Evolutionary conservation across 2,113 vertebrate genomes (phyloP), one percentile per base, ranked within the genome.

Genomic region (Pungitius pungitius): DNA sequence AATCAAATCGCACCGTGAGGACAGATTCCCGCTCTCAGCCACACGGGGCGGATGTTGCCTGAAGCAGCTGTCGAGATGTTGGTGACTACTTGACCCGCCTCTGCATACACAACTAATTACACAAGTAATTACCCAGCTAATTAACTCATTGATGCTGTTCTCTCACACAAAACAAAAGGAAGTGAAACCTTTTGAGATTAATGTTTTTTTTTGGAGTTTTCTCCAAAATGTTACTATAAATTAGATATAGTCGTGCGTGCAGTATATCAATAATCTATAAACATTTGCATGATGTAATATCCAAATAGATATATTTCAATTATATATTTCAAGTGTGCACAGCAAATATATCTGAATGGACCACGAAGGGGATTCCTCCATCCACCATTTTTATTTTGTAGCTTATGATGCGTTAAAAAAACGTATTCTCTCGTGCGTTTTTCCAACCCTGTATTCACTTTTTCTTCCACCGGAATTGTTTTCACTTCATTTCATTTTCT

Each of bases 121-220:
- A 71, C 54, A 71, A 69, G 65, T 73, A n/a, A n/a, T n/a, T n/a
- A n/a, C 45, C 65, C 27, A n/a, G n/a, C 58, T 77, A 86, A 90
- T 76, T 83, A 82, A 75, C 66, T 69, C 67, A 68, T 39, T 82
- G 75, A 83, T 80, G 59, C 27, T 1, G 55, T 65, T 81, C 77
- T 62, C 72, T 84, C 47, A 56, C 71, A 27, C 70, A 65, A 55
- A 78, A 75, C 62, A 78, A 64, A 58, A 63, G 8, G 10, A 69
- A 74, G 15, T 76, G 65, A 70, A 78, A 75, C 51, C 37, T 14
- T n/a, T 54, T 7, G 20, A n/a, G 37, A 8, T 7, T 52, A 12
- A 30, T 56, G 30, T 57, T 27, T 1, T 57, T 17, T 39, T 47
- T 6, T 15, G 1, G 40, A 39, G 39, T 45, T 8, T 17, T 55